Conservation (phyloP, 2,888 invertebrate genomes). For the Danaus chrysippus region DNA sequence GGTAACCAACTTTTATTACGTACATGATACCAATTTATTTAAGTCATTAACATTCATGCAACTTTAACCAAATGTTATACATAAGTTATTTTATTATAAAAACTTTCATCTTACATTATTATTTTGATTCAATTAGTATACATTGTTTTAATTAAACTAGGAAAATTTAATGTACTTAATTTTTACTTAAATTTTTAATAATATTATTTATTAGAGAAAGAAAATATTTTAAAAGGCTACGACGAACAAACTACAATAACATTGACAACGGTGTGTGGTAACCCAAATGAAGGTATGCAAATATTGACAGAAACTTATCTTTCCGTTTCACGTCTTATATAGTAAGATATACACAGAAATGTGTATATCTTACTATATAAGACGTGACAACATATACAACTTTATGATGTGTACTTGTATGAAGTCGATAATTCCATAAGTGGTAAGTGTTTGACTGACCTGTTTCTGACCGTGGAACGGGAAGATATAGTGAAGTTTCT, state of each 20-base stretch:
- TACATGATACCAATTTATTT: constrained; percentile 21
- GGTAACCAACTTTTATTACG: constrained; percentile 24
- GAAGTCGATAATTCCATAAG: neutral
- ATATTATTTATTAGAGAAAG: neutral
- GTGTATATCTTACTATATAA: too few relatives aligned
- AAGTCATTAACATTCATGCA: constrained; percentile 20
- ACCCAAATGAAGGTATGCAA: constrained; percentile 14
- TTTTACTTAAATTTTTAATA: too few relatives aligned
- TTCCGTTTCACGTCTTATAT: constrained; percentile 15
- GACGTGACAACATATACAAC: too few relatives aligned
- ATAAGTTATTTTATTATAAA: neutral
- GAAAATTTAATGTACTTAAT: too few relatives aligned
- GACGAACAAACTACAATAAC: constrained; percentile 6
- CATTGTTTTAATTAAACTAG: too few relatives aligned
- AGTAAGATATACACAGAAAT: neutral
- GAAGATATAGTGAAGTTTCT: constrained; percentile 71
- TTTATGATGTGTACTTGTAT: neutral
- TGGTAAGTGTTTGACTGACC: constrained; percentile 51
- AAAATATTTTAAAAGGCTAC: neutral
- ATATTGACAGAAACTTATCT: constrained; percentile 20
- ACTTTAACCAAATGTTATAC: constrained; percentile 6
- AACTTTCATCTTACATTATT: neutral
- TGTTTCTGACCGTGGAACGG: constrained; percentile 68
- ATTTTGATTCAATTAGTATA: neutral
- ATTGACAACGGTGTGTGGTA: constrained; percentile 3